A percentile compares a stretch with the other conserved stretches of the same genome.
Evolutionary conservation across 2,888 invertebrate genomes (phyloP).

Genomic region (Luperina nickerlii): DNA sequence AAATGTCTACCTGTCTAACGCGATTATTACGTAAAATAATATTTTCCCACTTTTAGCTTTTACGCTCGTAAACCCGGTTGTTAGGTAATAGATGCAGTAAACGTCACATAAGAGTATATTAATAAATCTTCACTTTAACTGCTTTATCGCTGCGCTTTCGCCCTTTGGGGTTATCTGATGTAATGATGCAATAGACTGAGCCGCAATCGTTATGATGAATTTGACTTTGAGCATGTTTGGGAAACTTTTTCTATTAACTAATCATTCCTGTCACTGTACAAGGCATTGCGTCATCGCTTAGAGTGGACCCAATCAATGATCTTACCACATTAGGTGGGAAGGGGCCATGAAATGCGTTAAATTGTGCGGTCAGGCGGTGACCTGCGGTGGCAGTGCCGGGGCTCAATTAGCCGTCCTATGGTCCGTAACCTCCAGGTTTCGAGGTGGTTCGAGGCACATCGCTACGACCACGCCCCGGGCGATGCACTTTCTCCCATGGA

Average conservation of each 20-base stretch:
- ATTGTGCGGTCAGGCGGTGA: slow-evolving; percentile 73
- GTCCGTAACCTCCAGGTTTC: slow-evolving; percentile 51
- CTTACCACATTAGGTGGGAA: slow-evolving; percentile 65
- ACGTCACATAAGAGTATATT: slow-evolving; percentile 59
- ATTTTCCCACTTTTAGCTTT: slow-evolving; percentile 71
- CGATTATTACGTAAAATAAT: slow-evolving; percentile 80
- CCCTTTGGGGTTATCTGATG: slow-evolving; percentile 56
- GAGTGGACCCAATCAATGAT: slow-evolving; percentile 72
- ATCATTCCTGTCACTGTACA: slow-evolving; percentile 62
- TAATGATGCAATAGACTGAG: slow-evolving; percentile 38
- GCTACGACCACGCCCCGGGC: slow-evolving; percentile 74
- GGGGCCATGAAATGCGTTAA: slow-evolving; percentile 61
- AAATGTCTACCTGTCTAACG: slow-evolving; percentile 80
- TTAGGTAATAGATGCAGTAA: slow-evolving; percentile 71
- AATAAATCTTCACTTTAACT: slow-evolving; percentile 65
- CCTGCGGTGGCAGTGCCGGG: slow-evolving; percentile 72
- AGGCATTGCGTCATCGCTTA: slow-evolving; percentile 51
- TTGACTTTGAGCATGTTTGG: slow-evolving; percentile 18
- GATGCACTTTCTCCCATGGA: slow-evolving; percentile 86
- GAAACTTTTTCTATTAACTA: slow-evolving; percentile 44
- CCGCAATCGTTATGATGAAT: slow-evolving; percentile 16
- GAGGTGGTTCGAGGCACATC: slow-evolving; percentile 36
- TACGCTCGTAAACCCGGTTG: slow-evolving; percentile 65
- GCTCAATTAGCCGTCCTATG: slow-evolving; percentile 80
- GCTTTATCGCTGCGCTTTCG: slow-evolving; percentile 52